Base-by-base conservation (phyloP, 2,888 invertebrate species). In the Formica aserva region DNA sequence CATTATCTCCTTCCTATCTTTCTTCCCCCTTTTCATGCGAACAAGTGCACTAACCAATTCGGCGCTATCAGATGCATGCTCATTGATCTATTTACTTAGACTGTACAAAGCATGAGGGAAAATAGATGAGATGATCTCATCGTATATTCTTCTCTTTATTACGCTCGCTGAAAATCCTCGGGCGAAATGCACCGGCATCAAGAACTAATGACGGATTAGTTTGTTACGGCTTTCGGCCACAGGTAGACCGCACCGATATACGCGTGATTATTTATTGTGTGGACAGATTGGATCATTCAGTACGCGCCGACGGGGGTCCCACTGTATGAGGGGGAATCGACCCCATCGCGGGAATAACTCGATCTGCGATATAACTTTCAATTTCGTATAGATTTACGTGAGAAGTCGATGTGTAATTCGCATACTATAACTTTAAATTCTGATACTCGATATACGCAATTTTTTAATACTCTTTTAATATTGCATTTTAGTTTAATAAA, bases 251-350 rank as follows among this genome's bases (percentile, higher is more conserved):
- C 75, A 81, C 83, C 88, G 92, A 52, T 52, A 92, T 92, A 92
- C 86, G 89, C 91, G 89, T 92, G 91, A 92, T 92, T 92, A 92
- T 91, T 92, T 91, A 91, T 91, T 91, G 90, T 91, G 88, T 86
- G 90, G 85, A 83, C 90, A 92, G 92, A 93, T 92, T 92, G 91
- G 91, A 93, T 93, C 91, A 92, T 92, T 92, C 91, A 91, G 88
- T 87, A 87, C 86, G 87, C 71, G 83, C 85, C 89, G 86, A 85
- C 83, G 86, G 91, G 91, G 89, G 86, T 83, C 82, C 85, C 84
- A 8, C 81, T 76, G 81, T 74, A 66, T 76, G 63, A 82, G 41
- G 72, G 77, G 69, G 84, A 78, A 88, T 88, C 88, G 84, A 89
- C 75, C 87, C 52, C 85, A 84, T 83, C 80, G 65, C 83, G 82